Evolutionary conservation across 2,113 vertebrate species (phyloP).

Genomic region (Nerophis ophidion): DNA sequence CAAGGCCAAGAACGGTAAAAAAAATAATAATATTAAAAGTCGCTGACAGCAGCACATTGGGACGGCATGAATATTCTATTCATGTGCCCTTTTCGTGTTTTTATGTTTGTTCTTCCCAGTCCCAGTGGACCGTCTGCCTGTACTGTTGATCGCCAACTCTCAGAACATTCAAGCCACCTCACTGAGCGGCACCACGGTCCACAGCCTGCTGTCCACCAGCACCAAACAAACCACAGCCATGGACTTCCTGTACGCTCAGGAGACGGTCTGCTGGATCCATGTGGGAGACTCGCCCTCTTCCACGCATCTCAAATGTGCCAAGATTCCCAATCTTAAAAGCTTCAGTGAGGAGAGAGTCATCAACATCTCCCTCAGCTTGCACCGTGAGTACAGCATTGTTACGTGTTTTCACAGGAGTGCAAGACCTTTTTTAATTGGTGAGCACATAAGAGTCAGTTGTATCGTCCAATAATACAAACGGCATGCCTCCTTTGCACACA

Average conservation of each 20-base stretch:
- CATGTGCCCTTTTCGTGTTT: background rate
- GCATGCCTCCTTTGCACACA: background rate
- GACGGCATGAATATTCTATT: conserved; percentile 5
- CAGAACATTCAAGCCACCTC: conserved; percentile 95
- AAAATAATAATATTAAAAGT: background rate
- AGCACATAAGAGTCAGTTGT: background rate
- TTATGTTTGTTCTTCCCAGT: conserved; percentile 39
- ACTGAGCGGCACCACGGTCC: conserved; percentile 80
- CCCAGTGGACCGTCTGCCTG: conserved; percentile 87
- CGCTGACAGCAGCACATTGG: background rate
- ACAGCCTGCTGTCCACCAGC: conserved; percentile 81
- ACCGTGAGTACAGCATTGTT: conserved; percentile 79
- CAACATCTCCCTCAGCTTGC: conserved; percentile 94
- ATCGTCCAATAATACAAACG: background rate
- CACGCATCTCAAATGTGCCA: conserved; percentile 90
- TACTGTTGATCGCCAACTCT: conserved; percentile 92
- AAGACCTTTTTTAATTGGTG: background rate
- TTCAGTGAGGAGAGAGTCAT: conserved; percentile 86
- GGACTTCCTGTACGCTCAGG: conserved; percentile 92
- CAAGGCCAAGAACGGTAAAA: conserved; percentile 93
- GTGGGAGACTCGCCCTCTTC: conserved; percentile 83
- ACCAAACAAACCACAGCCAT: conserved; percentile 96
- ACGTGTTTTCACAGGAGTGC: background rate
- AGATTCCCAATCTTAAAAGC: conserved; percentile 88
- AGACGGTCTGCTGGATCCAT: conserved; percentile 93